A percentile compares a stretch with the other conserved stretches of the same genome.
Evolutionary conservation across 2,888 invertebrate genomes (phyloP).

Genomic region (Anodontia alba): DNA sequence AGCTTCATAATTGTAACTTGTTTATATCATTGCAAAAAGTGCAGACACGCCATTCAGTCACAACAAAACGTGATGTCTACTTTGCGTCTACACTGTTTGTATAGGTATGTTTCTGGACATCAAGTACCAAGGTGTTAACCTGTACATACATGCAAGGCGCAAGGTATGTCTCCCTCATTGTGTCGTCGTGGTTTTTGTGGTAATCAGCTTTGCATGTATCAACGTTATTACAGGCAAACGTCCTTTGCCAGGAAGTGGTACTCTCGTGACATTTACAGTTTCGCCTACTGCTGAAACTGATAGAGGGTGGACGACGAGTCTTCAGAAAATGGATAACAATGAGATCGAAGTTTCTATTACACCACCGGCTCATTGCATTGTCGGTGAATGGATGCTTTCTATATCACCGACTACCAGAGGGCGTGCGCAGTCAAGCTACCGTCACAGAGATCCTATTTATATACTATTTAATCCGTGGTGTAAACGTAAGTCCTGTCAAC

Average conservation of each 20-base stretch:
- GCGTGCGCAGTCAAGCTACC: neutral
- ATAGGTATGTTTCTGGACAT: neutral
- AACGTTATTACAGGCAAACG: neutral
- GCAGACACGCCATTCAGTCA: neutral
- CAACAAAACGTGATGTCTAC: neutral
- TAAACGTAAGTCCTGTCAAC: neutral
- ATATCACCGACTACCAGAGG: neutral
- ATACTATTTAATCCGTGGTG: conserved; percentile 4
- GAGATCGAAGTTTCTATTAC: neutral
- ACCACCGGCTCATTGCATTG: neutral
- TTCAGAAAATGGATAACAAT: neutral
- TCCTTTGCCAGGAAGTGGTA: neutral
- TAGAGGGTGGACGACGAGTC: neutral
- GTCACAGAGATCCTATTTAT: neutral
- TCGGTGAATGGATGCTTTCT: neutral
- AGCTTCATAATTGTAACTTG: no score
- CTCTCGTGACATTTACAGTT: neutral
- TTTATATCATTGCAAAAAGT: no score
- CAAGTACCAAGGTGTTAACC: neutral
- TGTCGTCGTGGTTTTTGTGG: no score
- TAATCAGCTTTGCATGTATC: no score
- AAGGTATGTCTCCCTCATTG: no score
- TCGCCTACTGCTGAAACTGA: neutral
- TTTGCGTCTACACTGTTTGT: no score
- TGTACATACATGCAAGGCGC: no score